phyloP scores from a whole-genome alignment of 2,113 vertebrate genomes.

The Fulica atra region DNA sequence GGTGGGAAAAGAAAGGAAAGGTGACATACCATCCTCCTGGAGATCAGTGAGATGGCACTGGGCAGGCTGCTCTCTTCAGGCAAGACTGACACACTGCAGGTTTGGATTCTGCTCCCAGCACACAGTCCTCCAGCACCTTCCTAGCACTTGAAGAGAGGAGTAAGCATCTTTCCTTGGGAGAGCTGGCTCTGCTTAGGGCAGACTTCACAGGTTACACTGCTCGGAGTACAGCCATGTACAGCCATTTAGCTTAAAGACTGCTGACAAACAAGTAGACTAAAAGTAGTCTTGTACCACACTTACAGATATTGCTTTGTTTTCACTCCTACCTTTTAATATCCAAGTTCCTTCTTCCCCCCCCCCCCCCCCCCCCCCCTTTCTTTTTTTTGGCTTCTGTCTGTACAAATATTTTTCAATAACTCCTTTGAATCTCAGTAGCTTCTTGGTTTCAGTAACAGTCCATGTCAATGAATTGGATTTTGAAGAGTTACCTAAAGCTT shows the following conservation, averaged over 20 bases:
- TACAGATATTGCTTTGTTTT: not conserved
- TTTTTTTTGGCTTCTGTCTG: not conserved
- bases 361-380: fast-evolving
- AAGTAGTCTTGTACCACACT: not conserved
- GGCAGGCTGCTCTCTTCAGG: not conserved
- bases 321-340: not conserved
- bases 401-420: not conserved
- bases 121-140: not conserved
- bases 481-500: not conserved
- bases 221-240: not conserved
- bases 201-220: not conserved
- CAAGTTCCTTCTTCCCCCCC: not conserved
- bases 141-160: not conserved
- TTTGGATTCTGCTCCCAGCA: not conserved
- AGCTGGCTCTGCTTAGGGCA: not conserved
- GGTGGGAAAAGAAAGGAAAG: not conserved
- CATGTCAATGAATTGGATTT: not conserved
- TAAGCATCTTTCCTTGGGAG: not conserved
- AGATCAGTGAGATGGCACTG: not conserved
- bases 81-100: not conserved
- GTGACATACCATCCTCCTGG: not conserved
- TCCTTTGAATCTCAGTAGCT: not conserved
- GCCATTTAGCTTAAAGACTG: not conserved
- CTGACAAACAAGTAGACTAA: not conserved
- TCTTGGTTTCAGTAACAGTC: not conserved